Evolutionary conservation across 2,113 vertebrate species (phyloP), one percentile per base, ranked within the genome.

Genomic region (Cavia porcellus): DNA sequence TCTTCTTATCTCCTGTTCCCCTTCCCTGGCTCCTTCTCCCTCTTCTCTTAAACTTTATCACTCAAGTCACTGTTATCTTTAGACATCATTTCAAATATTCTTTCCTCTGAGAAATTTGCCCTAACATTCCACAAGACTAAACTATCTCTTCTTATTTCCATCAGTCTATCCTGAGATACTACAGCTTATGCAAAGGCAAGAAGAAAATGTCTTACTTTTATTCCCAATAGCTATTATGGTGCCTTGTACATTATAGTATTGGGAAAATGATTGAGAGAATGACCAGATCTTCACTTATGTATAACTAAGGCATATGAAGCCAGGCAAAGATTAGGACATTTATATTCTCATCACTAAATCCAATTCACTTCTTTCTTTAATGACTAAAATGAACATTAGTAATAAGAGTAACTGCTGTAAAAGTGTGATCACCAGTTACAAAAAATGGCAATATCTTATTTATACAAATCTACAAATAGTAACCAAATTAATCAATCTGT

Each of bases 231-330:
- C 19, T 47, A 57, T 9, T 57, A 7, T 28, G 57, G 19, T 45
- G 8, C 38, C 45, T 52, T 30, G 28, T 50, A 50, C 55, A 35
- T 30, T 59, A 17, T 13, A 75, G 17, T 90, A 32, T n/a, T n/a
- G 12, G 68, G 28, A 61, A 95, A 95, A 82, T 88, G 81, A 88
- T 62, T 86, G 84, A 47, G 88, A 86, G 74, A 83, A 87, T 57
- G 66, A 72, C 50, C 8, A 83, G 35, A 80, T 80, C 6, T 64
- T 89, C 19, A 11, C 45, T 57, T 89, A 24, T 64, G 45, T 87
- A 14, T 93, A 28, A 38, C 19, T 52, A 86, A 88, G 52, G 22
- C 28, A 68, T 89, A 61, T 28, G n/a, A 72, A 96, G 24, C 50
- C 59, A 91, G 22, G 10, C 75, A 59, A 95, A 62, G 64, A 70